phyloP scores from a whole-genome alignment of 2,888 invertebrate species.

The Cantharis nigra region DNA sequence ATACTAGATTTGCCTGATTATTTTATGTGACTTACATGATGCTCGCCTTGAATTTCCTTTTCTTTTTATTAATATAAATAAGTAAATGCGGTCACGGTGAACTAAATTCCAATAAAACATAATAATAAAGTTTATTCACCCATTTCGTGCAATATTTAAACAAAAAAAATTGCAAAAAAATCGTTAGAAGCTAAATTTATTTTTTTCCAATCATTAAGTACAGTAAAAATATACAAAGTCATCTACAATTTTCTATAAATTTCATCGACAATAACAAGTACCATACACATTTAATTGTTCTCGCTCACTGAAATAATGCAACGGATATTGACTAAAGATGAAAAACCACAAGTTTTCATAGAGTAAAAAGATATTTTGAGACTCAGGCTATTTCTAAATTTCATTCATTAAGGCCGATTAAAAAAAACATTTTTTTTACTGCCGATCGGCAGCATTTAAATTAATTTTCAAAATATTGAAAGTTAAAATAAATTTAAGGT shows the following conservation, averaged over 20 bases:
- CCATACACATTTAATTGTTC: neutral
- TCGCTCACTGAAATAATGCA: neutral
- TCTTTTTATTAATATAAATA: neutral
- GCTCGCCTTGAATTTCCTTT: neutral
- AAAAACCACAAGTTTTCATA: neutral
- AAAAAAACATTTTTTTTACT: too few relatives aligned
- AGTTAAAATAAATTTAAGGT: too few relatives aligned
- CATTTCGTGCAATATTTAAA: neutral
- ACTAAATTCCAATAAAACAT: neutral
- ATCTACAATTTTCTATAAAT: neutral
- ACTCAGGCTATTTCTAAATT: too few relatives aligned
- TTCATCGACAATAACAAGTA: neutral
- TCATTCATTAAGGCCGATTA: too few relatives aligned
- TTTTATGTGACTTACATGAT: neutral
- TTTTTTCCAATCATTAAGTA: neutral
- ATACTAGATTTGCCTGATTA: neutral
- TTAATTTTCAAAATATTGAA: too few relatives aligned
- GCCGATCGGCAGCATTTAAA: too few relatives aligned
- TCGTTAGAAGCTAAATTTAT: neutral
- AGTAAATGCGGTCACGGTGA: neutral
- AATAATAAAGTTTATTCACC: neutral
- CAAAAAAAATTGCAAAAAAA: neutral
- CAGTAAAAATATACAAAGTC: neutral
- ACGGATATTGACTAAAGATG: neutral
- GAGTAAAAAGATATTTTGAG: neutral